Conservation (phyloP, 2,797 vertebrate species). For the Agapornis canus region DNA sequence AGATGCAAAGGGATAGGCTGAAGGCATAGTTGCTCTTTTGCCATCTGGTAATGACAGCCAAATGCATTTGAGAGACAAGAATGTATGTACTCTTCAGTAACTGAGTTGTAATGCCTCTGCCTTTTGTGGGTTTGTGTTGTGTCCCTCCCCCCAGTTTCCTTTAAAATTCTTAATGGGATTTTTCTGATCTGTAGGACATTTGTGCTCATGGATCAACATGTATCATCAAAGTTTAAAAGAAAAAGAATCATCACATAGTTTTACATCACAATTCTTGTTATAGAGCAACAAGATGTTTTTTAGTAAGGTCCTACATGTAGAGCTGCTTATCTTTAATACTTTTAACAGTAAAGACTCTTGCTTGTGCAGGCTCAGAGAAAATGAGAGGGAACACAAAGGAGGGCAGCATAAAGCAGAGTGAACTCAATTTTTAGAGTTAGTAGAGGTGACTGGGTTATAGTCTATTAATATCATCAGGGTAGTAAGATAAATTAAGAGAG, state of each 20-base stretch:
- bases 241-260: neutral
- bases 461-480: constrained; percentile 66
- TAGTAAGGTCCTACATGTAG: neutral
- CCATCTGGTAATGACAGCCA: neutral
- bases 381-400: constrained; percentile 38
- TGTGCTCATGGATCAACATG: neutral
- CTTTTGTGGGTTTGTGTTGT: neutral
- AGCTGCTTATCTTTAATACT: neutral
- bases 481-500: constrained; percentile 65
- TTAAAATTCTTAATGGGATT: neutral
- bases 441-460: constrained; percentile 58
- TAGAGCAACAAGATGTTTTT: neutral
- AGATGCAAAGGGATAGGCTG: neutral
- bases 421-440: constrained; percentile 63
- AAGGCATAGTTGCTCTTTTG: neutral
- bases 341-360: neutral
- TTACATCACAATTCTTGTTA: neutral
- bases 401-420: constrained; percentile 60
- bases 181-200: neutral
- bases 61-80: neutral
- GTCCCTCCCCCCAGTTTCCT: neutral
- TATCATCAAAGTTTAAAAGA: neutral
- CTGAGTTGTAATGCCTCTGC: neutral
- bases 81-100: neutral
- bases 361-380: neutral